phyloP scores from a whole-genome alignment of 2,888 invertebrate species.

The Aphodius granarius region DNA sequence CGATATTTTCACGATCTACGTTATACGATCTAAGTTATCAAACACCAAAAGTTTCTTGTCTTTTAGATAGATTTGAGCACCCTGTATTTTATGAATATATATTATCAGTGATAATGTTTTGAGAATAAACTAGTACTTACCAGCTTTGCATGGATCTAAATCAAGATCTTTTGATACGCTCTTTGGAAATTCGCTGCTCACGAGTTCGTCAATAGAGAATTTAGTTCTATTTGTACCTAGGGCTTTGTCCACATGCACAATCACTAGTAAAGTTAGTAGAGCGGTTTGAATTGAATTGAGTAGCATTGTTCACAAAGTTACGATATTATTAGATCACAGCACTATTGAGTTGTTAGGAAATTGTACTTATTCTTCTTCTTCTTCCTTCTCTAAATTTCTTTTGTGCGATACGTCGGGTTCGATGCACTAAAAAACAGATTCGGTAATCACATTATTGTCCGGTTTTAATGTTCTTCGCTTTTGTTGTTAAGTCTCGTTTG shows the following conservation, averaged over 20 bases:
- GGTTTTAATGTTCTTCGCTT: neutral
- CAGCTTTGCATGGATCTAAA: conserved; percentile 85
- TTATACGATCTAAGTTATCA: too few relatives aligned
- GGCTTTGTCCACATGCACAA: neutral
- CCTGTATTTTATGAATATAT: too few relatives aligned
- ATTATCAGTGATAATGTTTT: neutral
- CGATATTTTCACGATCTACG: too few relatives aligned
- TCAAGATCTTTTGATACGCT: conserved; percentile 76
- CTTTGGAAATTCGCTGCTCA: conserved; percentile 65
- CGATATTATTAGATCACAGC: neutral
- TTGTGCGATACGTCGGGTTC: neutral
- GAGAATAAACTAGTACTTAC: conserved; percentile 57
- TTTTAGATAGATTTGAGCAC: too few relatives aligned
- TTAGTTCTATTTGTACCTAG: conserved; percentile 28
- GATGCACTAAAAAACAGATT: neutral
- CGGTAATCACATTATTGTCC: neutral
- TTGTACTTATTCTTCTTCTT: too few relatives aligned
- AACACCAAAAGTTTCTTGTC: too few relatives aligned
- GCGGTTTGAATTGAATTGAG: neutral
- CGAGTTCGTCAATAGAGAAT: conserved; percentile 68
- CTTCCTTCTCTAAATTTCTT: neutral
- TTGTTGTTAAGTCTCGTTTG: neutral
- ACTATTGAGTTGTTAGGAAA: neutral
- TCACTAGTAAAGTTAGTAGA: neutral
- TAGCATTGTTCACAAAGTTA: neutral